Base-by-base conservation (phyloP, 2,888 invertebrate species). In the Brachypalpus laphriformis region DNA sequence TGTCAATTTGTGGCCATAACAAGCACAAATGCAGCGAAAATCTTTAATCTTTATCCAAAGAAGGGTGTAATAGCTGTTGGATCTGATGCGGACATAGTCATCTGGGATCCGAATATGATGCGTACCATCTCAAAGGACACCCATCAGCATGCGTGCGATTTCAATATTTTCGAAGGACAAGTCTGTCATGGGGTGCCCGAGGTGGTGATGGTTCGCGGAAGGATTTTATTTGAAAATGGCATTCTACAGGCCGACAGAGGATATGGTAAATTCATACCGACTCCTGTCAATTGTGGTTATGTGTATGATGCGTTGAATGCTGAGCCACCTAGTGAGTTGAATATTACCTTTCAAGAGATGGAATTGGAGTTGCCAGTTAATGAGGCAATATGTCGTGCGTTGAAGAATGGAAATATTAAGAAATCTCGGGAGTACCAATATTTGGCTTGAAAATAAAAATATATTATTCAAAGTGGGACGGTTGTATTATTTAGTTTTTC, bases 121-220 rank as follows among this genome's bases (percentile, higher is more conserved):
- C 93, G 97, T 78, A 96, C 95, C 87, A 98, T 99, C 90, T 97
- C 98, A 5, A 98, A 98, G 0, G 94, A 96, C 88, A 96, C 96
- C 0, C 99, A 99, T 92, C 96, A 97, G 88, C 98, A 98, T 87
- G 97, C 97, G 1, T 96, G 96, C 77, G 98, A 99, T 93, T 99
- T 98, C 91, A 99, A 99, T 92, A 98, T 99, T 87, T 99, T 99
- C 92, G 99, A 99, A 95, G 98, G 98, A 16, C 96, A 97, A 94
- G 94, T 94, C 87, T 96, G 97, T 77, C 97, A 98, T 88, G 99
- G 99, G 20, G 96, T 98, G 42, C 96, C 99, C 0, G 96, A 98
- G 90, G 96, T 95, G 91, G 99, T 99, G 16, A 95, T 99, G 87
- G 97, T 97, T 40, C 96, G 95, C 88, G 99, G 98, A 0, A 94